A percentile compares a stretch with the other conserved stretches of the same genome.
Conservation (phyloP, 1,140 invertebrate species). For the Lasioglossum albipes region DNA sequence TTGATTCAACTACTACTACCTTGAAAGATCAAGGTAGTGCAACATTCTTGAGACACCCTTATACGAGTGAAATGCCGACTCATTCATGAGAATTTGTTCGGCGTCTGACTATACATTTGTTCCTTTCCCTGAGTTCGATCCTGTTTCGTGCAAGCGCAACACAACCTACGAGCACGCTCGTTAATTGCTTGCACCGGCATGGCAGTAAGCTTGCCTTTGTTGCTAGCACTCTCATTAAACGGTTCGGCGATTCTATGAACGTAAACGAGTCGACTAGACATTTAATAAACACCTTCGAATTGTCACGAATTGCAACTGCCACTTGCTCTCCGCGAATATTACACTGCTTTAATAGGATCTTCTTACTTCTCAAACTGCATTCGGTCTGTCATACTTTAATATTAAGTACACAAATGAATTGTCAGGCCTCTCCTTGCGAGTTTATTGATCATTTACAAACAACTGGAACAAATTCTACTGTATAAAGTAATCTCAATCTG, state of each 20-base stretch:
- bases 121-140: neutral
- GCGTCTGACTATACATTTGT: neutral
- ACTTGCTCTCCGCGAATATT: neutral
- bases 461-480: no score
- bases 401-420: no score
- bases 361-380: no score
- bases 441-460: no score
- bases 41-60: no score
- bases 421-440: no score
- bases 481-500: no score
- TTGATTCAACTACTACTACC: no score
- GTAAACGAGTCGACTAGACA: conserved; percentile 21
- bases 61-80: no score
- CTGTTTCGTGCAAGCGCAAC: conserved; percentile 13
- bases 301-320: neutral
- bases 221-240: conserved; percentile 18
- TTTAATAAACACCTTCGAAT: neutral
- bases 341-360: no score
- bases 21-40: no score
- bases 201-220: neutral
- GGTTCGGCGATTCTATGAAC: neutral
- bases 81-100: neutral
- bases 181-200: conserved; percentile 28
- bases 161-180: conserved; percentile 18
- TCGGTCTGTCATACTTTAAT: no score